phyloP scores from a whole-genome alignment of 2,888 invertebrate genomes.

The Glyphotaelius pellucidus region DNA sequence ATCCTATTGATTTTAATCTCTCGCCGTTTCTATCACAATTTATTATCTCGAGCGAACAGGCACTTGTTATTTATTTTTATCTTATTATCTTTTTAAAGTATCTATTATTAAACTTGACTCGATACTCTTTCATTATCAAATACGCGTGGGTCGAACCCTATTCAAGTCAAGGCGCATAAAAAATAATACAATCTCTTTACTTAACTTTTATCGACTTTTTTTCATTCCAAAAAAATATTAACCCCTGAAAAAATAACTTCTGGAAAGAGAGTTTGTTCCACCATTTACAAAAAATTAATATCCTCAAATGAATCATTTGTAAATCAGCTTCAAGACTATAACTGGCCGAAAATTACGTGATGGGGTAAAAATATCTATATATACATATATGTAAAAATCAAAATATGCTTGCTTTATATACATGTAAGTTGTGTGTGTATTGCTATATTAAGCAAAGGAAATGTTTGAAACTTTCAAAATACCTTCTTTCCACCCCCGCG shows the following conservation, averaged over 20 bases:
- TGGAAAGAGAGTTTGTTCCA: neutral
- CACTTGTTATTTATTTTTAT: neutral
- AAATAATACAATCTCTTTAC: neutral
- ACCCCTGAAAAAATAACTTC: neutral
- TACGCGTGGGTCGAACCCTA: neutral
- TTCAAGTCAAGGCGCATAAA: neutral
- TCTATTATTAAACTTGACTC: neutral
- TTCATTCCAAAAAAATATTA: neutral
- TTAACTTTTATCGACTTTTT: neutral
- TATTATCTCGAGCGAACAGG: neutral
- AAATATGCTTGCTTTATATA: no score
- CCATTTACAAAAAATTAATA: neutral
- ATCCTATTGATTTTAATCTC: neutral
- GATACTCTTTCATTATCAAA: neutral
- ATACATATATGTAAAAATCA: no score
- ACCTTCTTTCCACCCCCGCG: no score
- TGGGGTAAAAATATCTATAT: no score
- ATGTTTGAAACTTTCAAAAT: no score
- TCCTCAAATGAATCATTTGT: neutral
- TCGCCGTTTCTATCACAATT: neutral
- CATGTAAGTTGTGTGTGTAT: no score
- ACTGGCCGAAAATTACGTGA: no score
- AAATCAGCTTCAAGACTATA: neutral
- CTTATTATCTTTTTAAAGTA: neutral
- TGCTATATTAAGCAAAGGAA: no score